phyloP scores from a whole-genome alignment of 2,797 vertebrate genomes.

The Manis javanica region DNA sequence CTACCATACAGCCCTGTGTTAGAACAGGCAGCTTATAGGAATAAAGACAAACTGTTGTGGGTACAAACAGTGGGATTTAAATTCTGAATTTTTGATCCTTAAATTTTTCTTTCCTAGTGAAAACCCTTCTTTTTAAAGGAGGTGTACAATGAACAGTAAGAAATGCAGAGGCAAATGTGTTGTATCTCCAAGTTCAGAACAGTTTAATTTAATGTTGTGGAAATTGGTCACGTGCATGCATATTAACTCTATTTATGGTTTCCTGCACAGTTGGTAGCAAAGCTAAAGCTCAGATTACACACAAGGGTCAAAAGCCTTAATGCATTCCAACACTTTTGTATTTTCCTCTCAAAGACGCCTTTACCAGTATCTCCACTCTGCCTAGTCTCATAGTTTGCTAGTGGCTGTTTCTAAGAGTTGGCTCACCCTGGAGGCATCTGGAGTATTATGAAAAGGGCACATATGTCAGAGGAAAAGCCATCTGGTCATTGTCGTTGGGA shows the following conservation, averaged over 20 bases:
- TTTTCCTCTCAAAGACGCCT: not conserved
- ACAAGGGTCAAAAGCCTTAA: not conserved
- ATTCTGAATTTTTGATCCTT: constrained; percentile 31
- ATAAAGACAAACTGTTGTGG: not conserved
- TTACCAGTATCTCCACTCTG: not conserved
- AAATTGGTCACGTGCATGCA: not conserved
- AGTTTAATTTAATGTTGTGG: not conserved
- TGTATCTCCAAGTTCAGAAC: constrained; percentile 31
- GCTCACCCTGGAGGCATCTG: not conserved
- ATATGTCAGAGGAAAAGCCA: not conserved
- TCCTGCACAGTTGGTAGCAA: not conserved
- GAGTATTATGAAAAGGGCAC: not conserved
- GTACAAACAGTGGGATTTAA: not conserved
- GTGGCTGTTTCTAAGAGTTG: not conserved
- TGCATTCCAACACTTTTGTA: not conserved
- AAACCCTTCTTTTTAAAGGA: constrained; percentile 13
- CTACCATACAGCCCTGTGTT: not conserved
- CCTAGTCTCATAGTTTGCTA: not conserved
- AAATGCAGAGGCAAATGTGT: not conserved
- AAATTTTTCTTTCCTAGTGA: constrained; percentile 23
- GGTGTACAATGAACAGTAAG: not conserved
- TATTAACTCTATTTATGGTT: constrained; percentile 43
- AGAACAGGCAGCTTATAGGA: not conserved
- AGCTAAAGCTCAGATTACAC: not conserved
- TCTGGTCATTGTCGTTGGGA: no score